A percentile compares a stretch with the other conserved stretches of the same genome.
These are phyloP conservation scores for Pseudeuparius sepicola DNA, from an alignment of 2,888 invertebrate species.

Conservation along the genomic window DNA sequence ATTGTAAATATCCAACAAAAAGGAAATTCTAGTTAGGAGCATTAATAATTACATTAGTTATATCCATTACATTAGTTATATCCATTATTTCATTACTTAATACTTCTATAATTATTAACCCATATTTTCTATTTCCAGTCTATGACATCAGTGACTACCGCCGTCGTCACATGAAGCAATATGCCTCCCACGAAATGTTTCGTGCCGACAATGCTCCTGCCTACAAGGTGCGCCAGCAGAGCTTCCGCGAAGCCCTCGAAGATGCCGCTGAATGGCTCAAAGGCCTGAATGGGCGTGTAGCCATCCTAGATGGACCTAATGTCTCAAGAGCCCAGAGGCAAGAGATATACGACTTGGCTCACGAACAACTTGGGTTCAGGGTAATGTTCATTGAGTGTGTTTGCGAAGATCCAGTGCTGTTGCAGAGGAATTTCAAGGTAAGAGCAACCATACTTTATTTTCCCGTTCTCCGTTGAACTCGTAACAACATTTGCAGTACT, in stretches of 20 bases:
- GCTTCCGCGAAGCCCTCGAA: conserved; percentile 74
- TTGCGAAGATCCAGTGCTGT: conserved; percentile 66
- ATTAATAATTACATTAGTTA: no score
- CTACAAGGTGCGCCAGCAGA: conserved; percentile 67
- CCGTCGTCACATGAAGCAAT: conserved; percentile 69
- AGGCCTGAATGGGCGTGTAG: conserved; percentile 47
- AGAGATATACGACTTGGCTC: conserved; percentile 63
- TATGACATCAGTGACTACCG: conserved; percentile 91
- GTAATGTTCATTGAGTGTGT: conserved; percentile 88
- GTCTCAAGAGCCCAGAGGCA: conserved; percentile 73
- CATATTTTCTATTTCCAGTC: conserved; percentile 49
- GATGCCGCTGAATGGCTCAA: conserved; percentile 77
- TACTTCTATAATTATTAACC: neutral
- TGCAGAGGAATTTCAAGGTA: conserved; percentile 63
- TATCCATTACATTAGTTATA: no score
- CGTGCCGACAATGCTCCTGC: conserved; percentile 76
- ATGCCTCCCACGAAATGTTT: conserved; percentile 82
- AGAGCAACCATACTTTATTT: no score
- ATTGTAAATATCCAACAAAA: no score
- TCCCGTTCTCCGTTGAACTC: no score
- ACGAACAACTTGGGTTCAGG: conserved; percentile 64
- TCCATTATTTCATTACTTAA: neutral
- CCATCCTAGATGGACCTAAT: conserved; percentile 86
- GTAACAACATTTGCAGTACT: no score
- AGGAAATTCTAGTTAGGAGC: no score